Evolutionary conservation across 2,797 vertebrate genomes (phyloP), one percentile per base, ranked within the genome.

Genomic region (Botia almorhae): DNA sequence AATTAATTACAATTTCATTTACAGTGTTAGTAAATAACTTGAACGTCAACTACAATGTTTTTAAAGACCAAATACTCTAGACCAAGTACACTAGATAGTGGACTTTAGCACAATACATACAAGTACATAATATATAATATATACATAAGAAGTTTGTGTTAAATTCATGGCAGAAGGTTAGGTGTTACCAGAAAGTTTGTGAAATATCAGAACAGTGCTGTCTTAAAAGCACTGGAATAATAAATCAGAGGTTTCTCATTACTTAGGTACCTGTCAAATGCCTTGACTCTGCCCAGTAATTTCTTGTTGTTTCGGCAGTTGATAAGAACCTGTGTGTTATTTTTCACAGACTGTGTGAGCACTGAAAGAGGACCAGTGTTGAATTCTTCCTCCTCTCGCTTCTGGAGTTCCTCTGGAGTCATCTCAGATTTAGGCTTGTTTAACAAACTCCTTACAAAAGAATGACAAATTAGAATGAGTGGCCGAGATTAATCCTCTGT

Each of bases 271-370:
- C 94, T 96, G 92, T 97, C 96, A 10, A 99, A 98, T 58, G 97
- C 97, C 85, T 98, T 98, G 76, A 99, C 97, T 1, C 96, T 92
- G 0, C 97, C 97, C 1, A 98, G 91, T 6, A 98, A 94, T 71
- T 99, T 99, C 93, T 98, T 99, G 90, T 98, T 99, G 92, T 97
- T 99, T 58, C 96, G 94, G 81, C 96, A 98, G 91, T 98, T 98
- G 76, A 99, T 97, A 69, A 98, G 95, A 70, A 99, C 97, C 86
- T 98, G 97, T 0, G 96, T 98, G 92, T 98, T 98, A 93, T 98
- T 98, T 88, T 98, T 98, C 14, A 98, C 96, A 0, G 96, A 98
- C 92, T 98, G 97, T 0, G 97, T 98, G 76, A 98, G 97, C 65
- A 98, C 96, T 0, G 96, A 98, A 29, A 98, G 91, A 0, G 96